Conservation (phyloP, 2,113 vertebrate species). For the Amia ocellicauda region DNA sequence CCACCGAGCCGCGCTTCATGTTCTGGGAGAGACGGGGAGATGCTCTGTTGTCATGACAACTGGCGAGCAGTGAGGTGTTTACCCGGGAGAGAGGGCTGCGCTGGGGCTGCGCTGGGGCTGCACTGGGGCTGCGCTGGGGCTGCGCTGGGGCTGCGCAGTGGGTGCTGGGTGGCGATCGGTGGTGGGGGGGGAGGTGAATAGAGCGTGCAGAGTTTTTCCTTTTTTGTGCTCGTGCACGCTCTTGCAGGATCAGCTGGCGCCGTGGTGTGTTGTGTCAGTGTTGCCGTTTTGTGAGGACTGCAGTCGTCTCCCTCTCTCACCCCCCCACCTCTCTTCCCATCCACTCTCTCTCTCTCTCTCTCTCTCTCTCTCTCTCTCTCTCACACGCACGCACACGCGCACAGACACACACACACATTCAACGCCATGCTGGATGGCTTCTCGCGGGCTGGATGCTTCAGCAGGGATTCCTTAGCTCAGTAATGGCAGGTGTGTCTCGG, state of each 20-base stretch:
- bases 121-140: slow-evolving; percentile 33
- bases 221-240: too few species aligned
- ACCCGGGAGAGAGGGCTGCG: slow-evolving; percentile 39
- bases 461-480: slow-evolving; percentile 27
- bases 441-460: slow-evolving; percentile 34
- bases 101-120: slow-evolving; percentile 33
- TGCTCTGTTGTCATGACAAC: slow-evolving; percentile 72
- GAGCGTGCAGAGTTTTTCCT: too few species aligned
- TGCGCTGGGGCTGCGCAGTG: slow-evolving; percentile 18
- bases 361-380: not conserved
- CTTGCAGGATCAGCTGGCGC: too few species aligned
- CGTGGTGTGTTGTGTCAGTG: too few species aligned
- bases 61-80: slow-evolving; percentile 48
- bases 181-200: too few species aligned
- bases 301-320: too few species aligned
- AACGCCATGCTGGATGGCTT: slow-evolving; percentile 13
- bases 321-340: not conserved
- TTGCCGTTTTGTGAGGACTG: slow-evolving; percentile 15
- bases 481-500: slow-evolving; percentile 39
- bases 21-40: slow-evolving; percentile 40
- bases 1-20: not conserved
- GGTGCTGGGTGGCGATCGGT: too few species aligned
- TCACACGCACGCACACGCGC: not conserved
- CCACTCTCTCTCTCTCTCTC: not conserved
- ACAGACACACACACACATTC: not conserved